Evolutionary conservation across 2,797 vertebrate genomes (phyloP).

Genomic region (Squalus acanthias): DNA sequence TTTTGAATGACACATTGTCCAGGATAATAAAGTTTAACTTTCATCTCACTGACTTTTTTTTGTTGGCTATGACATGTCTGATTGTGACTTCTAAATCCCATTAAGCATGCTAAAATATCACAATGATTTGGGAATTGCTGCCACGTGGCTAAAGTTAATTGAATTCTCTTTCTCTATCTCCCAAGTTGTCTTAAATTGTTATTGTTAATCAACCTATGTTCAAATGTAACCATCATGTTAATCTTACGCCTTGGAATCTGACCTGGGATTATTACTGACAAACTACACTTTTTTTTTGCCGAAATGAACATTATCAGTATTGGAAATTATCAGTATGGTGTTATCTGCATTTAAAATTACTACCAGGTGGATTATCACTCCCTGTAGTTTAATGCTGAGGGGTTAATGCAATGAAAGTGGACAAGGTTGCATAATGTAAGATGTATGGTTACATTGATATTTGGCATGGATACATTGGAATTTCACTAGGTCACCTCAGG

Average conservation of each 20-base stretch:
- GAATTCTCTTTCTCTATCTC: background rate
- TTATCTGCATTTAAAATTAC: background rate
- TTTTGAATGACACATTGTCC: background rate
- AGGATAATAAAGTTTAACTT: background rate
- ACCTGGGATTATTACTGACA: background rate
- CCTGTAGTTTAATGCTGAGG: background rate
- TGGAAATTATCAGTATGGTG: background rate
- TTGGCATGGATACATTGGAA: background rate
- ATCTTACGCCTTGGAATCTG: background rate
- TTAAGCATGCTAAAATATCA: background rate
- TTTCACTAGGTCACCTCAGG: background rate
- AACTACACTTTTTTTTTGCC: background rate
- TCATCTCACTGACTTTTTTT: background rate
- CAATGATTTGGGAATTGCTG: background rate
- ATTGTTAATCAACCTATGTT: background rate
- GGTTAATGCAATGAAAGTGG: background rate
- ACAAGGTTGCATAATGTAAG: background rate
- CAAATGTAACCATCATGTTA: background rate
- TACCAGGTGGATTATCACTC: background rate
- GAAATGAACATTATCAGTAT: background rate
- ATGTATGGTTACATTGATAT: background rate
- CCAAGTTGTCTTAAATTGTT: background rate
- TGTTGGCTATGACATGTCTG: background rate
- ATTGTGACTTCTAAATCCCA: background rate
- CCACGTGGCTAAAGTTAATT: background rate